Conservation (phyloP, 2,797 vertebrate genomes). For the Diceros bicornis region DNA sequence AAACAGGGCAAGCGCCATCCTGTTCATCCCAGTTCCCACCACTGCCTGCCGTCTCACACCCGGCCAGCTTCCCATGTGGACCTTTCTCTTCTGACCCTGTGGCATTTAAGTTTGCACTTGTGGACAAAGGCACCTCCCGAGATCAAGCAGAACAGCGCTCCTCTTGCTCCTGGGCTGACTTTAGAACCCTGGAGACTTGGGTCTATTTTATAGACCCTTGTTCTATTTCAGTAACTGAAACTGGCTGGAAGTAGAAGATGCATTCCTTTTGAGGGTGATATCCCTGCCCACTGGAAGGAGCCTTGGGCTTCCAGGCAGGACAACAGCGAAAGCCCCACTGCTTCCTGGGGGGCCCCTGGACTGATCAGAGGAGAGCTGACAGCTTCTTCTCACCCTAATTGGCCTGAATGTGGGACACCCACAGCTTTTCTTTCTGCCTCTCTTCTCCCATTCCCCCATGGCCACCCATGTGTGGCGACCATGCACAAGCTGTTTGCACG, state of each 20-base stretch:
- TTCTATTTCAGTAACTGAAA: constrained; percentile 21
- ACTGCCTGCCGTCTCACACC: neutral
- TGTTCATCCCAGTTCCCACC: neutral
- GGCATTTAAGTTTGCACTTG: neutral
- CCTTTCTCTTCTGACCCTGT: neutral
- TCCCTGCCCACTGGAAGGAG: neutral
- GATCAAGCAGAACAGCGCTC: neutral
- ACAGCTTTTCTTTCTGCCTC: neutral
- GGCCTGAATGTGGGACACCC: neutral
- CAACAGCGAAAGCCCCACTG: neutral
- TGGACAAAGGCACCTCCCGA: neutral
- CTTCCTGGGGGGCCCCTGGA: neutral
- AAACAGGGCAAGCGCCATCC: neutral
- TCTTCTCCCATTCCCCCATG: neutral
- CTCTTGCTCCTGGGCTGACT: neutral
- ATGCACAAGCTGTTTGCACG: constrained; percentile 66
- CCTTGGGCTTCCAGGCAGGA: neutral
- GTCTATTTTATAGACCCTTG: neutral
- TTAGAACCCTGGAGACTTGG: constrained; percentile 29
- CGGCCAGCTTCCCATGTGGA: neutral
- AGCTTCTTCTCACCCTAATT: neutral
- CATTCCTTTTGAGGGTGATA: neutral
- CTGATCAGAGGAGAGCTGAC: neutral
- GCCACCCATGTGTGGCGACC: neutral
- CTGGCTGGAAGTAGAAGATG: neutral